phyloP scores from a whole-genome alignment of 2,888 invertebrate genomes.

The Pyrrhia umbra region DNA sequence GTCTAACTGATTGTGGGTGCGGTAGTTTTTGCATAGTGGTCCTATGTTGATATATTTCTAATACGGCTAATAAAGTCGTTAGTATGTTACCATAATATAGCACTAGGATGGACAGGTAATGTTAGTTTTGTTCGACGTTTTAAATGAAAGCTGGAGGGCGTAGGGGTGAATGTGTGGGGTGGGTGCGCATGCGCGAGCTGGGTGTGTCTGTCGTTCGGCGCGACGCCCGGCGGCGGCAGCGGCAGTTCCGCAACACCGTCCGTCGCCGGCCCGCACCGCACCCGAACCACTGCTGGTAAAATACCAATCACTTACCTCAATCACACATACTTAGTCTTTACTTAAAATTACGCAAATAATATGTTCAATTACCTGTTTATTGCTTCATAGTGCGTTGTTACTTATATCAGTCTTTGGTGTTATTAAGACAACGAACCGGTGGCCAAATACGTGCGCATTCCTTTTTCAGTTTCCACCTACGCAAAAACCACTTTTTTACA shows the following conservation, averaged over 20 bases:
- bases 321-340: conserved; percentile 42
- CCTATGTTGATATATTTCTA: neutral
- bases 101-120: conserved; percentile 53
- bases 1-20: too few relatives aligned
- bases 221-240: conserved; percentile 76
- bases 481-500: conserved; percentile 69
- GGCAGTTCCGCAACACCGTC: conserved; percentile 81
- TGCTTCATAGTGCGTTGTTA: conserved; percentile 33
- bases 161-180: conserved; percentile 67
- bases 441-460: conserved; percentile 72
- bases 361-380: conserved; percentile 20
- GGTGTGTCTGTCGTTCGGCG: conserved; percentile 83
- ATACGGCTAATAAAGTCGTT: neutral
- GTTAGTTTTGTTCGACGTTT: conserved; percentile 60
- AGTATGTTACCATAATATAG: conserved; percentile 12
- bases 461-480: conserved; percentile 77
- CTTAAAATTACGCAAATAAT: conserved; percentile 35
- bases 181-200: conserved; percentile 84
- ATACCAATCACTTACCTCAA: conserved; percentile 65
- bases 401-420: conserved; percentile 38
- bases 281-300: conserved; percentile 67
- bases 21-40: neutral
- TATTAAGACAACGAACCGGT: conserved; percentile 60
- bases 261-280: conserved; percentile 66
- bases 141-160: conserved; percentile 59